Evolutionary conservation across 2,113 vertebrate genomes (phyloP).

Genomic region (Ursus arctos): DNA sequence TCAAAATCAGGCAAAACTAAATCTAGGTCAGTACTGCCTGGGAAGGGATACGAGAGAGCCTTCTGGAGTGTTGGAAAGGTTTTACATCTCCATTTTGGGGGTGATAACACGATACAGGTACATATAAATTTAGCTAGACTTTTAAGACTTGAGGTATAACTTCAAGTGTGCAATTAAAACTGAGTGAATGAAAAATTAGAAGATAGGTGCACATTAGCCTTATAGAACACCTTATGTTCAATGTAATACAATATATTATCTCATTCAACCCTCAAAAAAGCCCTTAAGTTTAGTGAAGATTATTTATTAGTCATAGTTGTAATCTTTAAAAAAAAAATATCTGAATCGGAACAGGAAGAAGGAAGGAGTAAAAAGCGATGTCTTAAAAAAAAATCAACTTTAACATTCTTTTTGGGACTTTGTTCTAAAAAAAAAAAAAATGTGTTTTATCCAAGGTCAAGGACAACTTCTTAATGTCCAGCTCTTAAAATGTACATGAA

Average conservation of each 20-base stretch:
- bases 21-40: not conserved
- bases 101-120: not conserved
- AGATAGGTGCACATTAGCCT: not conserved
- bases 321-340: not conserved
- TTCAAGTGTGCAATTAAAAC: not conserved
- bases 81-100: not conserved
- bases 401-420: not conserved
- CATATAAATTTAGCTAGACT: not conserved
- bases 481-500: not conserved
- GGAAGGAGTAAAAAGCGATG: not conserved
- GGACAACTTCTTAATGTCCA: not conserved
- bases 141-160: not conserved
- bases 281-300: not conserved
- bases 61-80: not conserved
- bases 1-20: conserved; percentile 3
- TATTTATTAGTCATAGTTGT: not conserved
- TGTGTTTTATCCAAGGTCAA: not conserved
- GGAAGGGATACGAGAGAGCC: not conserved
- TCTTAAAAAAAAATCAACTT: not conserved
- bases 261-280: not conserved
- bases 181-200: not conserved
- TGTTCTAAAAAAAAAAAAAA: not conserved
- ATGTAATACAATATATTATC: not conserved
- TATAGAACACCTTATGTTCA: not conserved
- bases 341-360: not conserved